Percentiles rank a stretch among this genome's conserved stretches.
These are phyloP conservation scores for Vireo griseus DNA, from an alignment of 2,797 vertebrate genomes.

Conservation along the genomic window DNA sequence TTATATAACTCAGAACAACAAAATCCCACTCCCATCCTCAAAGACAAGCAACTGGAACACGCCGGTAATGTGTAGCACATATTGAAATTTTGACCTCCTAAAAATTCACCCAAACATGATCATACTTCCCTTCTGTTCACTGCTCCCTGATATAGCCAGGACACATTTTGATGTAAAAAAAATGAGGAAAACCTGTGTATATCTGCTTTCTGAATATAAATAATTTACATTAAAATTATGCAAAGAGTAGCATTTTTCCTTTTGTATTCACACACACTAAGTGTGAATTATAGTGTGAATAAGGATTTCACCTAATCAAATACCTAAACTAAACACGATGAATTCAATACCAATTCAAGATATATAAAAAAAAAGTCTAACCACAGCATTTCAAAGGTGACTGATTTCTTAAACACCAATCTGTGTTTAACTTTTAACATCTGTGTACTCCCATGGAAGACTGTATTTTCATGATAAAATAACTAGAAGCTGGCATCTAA, in stretches of 20 bases:
- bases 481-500: neutral
- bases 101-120: neutral
- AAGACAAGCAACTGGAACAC: neutral
- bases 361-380: neutral
- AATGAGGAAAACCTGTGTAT: neutral
- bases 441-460: neutral
- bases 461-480: neutral
- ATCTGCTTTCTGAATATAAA: neutral
- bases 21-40: neutral
- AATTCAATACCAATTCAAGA: neutral
- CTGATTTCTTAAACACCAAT: neutral
- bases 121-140: neutral
- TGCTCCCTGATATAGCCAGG: neutral
- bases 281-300: too few relatives aligned
- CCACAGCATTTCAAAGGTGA: neutral
- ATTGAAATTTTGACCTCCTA: neutral
- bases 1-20: neutral
- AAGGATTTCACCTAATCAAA: neutral
- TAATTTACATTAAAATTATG: neutral
- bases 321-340: neutral
- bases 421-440: neutral
- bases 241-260: neutral
- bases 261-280: neutral
- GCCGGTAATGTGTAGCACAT: rapidly evolving
- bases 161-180: neutral